Percentiles rank a stretch among this genome's conserved stretches.
Conservation (phyloP, 2,888 invertebrate species). For the Epistrophe eligans region DNA sequence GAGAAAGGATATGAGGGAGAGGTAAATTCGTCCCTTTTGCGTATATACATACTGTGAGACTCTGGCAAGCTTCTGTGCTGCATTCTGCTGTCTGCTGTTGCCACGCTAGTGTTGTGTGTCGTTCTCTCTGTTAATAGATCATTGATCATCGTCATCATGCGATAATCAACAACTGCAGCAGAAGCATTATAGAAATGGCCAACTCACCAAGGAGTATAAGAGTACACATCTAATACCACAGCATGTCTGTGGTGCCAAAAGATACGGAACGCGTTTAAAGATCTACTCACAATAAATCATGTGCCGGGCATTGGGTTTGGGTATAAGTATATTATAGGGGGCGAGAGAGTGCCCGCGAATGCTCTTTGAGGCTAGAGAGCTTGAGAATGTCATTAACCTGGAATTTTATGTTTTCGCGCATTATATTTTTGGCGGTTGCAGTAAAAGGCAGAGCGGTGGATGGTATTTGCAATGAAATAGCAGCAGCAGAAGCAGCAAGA, state of each 20-base stretch:
- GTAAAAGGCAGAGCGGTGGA: neutral
- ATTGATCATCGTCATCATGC: constrained; percentile 73
- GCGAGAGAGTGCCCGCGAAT: neutral
- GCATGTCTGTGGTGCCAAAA: constrained; percentile 58
- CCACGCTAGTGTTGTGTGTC: constrained; percentile 64
- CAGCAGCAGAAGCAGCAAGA: neutral
- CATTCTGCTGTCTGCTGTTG: constrained; percentile 55
- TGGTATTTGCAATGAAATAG: neutral
- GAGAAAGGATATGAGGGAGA: neutral
- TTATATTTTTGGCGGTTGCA: constrained; percentile 62
- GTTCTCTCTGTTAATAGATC: constrained; percentile 73
- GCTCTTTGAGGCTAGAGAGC: constrained; percentile 12
- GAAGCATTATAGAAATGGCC: constrained; percentile 49
- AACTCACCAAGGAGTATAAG: constrained; percentile 34
- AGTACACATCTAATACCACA: neutral
- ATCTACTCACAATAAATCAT: constrained; percentile 74
- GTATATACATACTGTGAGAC: neutral
- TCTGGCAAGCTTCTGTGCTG: constrained; percentile 21
- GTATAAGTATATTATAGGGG: neutral
- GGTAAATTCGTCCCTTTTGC: constrained; percentile 1
- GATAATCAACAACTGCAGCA: constrained; percentile 63
- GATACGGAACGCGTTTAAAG: constrained; percentile 71
- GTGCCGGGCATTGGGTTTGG: constrained; percentile 6
- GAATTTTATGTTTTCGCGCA: constrained; percentile 74
- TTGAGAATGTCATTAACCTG: constrained; percentile 75